Base-by-base conservation (phyloP, 2,797 vertebrate species). In the Syndactyla subalaris region DNA sequence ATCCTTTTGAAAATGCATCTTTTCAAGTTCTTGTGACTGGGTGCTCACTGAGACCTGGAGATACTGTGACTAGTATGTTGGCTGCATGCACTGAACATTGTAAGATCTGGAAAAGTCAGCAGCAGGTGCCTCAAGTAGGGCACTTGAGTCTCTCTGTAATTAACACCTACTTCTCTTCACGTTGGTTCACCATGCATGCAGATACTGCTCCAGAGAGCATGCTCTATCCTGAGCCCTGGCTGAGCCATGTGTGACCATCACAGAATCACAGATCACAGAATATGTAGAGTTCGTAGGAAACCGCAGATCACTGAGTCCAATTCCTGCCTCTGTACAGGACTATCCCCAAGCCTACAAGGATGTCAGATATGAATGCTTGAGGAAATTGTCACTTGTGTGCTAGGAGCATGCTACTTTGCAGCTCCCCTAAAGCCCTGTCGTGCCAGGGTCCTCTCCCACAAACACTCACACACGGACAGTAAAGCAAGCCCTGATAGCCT, bases 381-480 rank as follows among this genome's bases (percentile, higher is more conserved):
- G 43, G 32, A 90, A 78, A 41, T 8, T 27, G 29, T 58, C 30
- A n/a, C 51, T 80, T 8, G 5, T 9, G 36, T 14, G 29, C 10
- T 24, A 73, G 19, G 14, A 86, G 8, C 0, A 3, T 39, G 41
- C 15, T 55, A 10, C 36, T 51, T 58, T 13, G 27, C 76, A 77
- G 45, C 12, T 10, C 59, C 8, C 38, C 10, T 57, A 21, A 63
- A 68, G 30, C 9, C 4, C 15, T 71, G 71, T 29, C 41, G 5
- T 9, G 3, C 22, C 27, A 4, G 1, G 5, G 12, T 79, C 38
- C 14, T 30, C 45, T 85, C 8, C 41, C 29, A 23, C 18, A 27
- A 16, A 54, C 2, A 13, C 0, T 0, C 12, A 15, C 18, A 58
- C 14, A 5, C 3, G 4, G 46, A 52, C 19, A 22, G 24, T 12